phyloP scores from a whole-genome alignment of 2,113 vertebrate genomes.

The Anolis sagrei region DNA sequence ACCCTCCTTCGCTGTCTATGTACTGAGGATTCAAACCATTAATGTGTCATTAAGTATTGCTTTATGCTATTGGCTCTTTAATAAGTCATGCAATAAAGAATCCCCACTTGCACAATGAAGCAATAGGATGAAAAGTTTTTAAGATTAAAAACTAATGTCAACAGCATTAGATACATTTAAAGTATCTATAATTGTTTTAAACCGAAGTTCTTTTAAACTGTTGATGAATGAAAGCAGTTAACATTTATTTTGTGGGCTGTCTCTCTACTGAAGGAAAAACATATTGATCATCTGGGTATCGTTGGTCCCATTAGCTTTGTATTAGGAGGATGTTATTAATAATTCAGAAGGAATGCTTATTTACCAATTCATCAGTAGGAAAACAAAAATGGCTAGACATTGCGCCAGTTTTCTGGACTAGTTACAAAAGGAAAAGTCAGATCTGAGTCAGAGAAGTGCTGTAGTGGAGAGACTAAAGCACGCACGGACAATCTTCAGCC shows the following conservation, averaged over 20 bases:
- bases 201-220: background rate
- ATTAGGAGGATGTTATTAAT: background rate
- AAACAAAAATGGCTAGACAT: background rate
- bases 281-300: constrained; percentile 13
- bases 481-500: too few relatives aligned
- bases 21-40: constrained; percentile 12
- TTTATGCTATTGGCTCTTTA: constrained; percentile 36
- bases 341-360: constrained; percentile 9
- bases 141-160: constrained; percentile 6
- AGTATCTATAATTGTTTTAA: background rate
- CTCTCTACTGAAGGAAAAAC: background rate
- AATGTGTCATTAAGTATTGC: constrained; percentile 40
- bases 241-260: constrained; percentile 1
- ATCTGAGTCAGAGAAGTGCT: background rate
- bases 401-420: background rate
- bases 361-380: background rate
- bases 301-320: background rate
- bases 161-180: constrained; percentile 16
- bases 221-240: constrained; percentile 1
- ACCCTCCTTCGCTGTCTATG: background rate
- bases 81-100: constrained; percentile 44
- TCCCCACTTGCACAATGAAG: constrained; percentile 38
- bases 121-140: constrained; percentile 20
- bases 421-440: background rate
- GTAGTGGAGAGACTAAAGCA: too few relatives aligned